These are phyloP conservation scores for Macrostomum cliftonense DNA, from an alignment of 2,888 invertebrate species.

Conservation along the genomic window DNA sequence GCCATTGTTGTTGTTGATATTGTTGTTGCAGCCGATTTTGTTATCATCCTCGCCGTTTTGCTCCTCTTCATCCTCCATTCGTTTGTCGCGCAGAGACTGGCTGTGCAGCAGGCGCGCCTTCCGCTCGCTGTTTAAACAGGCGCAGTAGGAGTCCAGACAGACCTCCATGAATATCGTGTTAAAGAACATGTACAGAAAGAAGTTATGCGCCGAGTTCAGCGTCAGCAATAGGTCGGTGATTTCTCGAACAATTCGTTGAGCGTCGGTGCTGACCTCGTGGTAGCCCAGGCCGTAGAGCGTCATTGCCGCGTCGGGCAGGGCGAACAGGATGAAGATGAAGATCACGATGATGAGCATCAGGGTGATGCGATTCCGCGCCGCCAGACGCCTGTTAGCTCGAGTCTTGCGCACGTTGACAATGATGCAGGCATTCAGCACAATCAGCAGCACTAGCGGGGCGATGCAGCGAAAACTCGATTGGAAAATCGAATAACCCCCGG, in stretches of 20 bases:
- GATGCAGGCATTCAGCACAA: conserved; percentile 25
- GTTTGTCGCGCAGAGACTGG: too few species aligned
- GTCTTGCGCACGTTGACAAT: conserved; percentile 23
- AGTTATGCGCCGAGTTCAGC: conserved; percentile 31
- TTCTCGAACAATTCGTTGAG: conserved; percentile 28
- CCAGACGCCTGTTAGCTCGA: conserved; percentile 15
- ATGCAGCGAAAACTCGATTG: conserved; percentile 27
- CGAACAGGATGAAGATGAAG: conserved; percentile 29
- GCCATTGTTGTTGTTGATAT: too few species aligned
- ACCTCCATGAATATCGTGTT: conserved; percentile 20
- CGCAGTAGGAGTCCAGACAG: too few species aligned
- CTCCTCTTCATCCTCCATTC: too few species aligned
- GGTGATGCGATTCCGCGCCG: conserved; percentile 28
- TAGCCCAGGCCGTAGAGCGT: conserved; percentile 33
- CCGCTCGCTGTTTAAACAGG: too few species aligned
- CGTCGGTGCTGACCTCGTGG: conserved; percentile 23
- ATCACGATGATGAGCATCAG: conserved; percentile 31
- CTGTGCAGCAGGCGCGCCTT: too few species aligned
- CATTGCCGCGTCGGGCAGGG: conserved; percentile 33
- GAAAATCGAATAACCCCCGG: conserved; percentile 25
- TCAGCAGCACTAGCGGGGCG: conserved; percentile 26
- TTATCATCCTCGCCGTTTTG: too few species aligned
- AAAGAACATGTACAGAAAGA: conserved; percentile 28
- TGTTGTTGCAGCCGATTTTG: too few species aligned
- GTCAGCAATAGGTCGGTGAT: conserved; percentile 29